Evolutionary conservation across 2,888 invertebrate genomes (phyloP).

Genomic region (Phengaris arion): DNA sequence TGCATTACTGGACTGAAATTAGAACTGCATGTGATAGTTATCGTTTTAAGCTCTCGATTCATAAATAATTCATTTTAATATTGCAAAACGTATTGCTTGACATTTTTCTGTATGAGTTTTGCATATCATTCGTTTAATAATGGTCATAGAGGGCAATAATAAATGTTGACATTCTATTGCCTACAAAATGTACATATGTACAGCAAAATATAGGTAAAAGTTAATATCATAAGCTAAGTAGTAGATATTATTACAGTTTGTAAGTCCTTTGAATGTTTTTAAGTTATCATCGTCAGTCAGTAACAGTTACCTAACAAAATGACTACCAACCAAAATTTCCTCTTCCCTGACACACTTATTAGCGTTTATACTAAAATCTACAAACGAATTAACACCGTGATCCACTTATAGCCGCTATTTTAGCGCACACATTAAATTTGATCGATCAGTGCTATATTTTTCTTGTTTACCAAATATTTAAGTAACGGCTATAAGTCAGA

Average conservation of each 20-base stretch:
- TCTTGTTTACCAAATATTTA: constrained; percentile 80
- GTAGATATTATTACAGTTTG: too few species aligned
- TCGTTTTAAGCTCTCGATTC: neutral
- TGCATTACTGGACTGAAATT: constrained; percentile 27
- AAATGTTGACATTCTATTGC: too few species aligned
- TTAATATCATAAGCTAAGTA: too few species aligned
- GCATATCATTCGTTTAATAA: neutral
- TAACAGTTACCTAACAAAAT: too few species aligned
- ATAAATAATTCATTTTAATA: constrained; percentile 12
- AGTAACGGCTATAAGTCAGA: constrained; percentile 79
- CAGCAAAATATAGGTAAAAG: too few species aligned
- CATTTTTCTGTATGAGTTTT: neutral
- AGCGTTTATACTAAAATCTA: constrained; percentile 8
- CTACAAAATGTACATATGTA: too few species aligned
- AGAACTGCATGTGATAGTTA: constrained; percentile 7
- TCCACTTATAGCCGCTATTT: constrained; percentile 73
- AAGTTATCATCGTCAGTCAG: too few species aligned
- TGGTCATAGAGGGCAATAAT: too few species aligned
- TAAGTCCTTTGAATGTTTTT: too few species aligned
- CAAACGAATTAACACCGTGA: constrained; percentile 43
- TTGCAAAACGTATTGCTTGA: neutral
- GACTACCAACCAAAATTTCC: neutral
- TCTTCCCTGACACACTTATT: constrained; percentile 14
- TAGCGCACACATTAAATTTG: constrained; percentile 72
- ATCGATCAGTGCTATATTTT: constrained; percentile 78